Base-by-base conservation (phyloP, 2,888 invertebrate genomes). In the Gandaritis pyraliata region DNA sequence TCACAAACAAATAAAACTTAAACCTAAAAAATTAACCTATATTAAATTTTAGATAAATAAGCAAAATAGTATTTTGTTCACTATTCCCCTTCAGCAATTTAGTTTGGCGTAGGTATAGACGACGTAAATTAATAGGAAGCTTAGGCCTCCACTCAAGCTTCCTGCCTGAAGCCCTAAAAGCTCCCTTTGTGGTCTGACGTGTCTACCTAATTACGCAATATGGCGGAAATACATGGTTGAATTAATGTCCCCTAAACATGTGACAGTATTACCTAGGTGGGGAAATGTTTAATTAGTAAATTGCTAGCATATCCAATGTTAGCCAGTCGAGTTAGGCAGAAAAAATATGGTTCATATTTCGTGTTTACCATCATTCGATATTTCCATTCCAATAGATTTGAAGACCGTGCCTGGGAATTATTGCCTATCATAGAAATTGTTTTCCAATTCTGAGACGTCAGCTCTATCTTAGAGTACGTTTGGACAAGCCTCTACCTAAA, bases 131-230 rank as follows among this genome's bases (percentile, higher is more conserved):
- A n/a, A 38, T 43, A 15, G 15, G 43, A 50, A 15, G 33, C 18
- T 16, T 50, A 38, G 18, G 16, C 23, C 23, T 23, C 23, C 3
- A 33, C 33, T 10, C 33, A 33, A 56, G 50, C 50, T 59, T 61
- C 54, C 63, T 50, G 58, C 13, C 29, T n/a, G 52, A 51, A 51
- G 49, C 64, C 58, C 52, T 59, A 52, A 59, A 68, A 63, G 52
- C 50, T 53, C 49, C 53, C 46, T 46, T 15, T 11, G 33, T 33
- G 33, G 15, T 29, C 23, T 29, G n/a, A n/a, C 29, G 33, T 3
- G n/a, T 62, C 48, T n/a, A n/a, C n/a, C n/a, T 30, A 53, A 61
- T 61, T 61, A 61, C 53, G 43, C 56, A 43, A 13, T 18, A 52
- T 43, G 39, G 53, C 50, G 58, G 56, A 59, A 56, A 58, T 50